Base-by-base conservation (phyloP, 23 tunicate genomes). In the Oikopleura albicans region DNA sequence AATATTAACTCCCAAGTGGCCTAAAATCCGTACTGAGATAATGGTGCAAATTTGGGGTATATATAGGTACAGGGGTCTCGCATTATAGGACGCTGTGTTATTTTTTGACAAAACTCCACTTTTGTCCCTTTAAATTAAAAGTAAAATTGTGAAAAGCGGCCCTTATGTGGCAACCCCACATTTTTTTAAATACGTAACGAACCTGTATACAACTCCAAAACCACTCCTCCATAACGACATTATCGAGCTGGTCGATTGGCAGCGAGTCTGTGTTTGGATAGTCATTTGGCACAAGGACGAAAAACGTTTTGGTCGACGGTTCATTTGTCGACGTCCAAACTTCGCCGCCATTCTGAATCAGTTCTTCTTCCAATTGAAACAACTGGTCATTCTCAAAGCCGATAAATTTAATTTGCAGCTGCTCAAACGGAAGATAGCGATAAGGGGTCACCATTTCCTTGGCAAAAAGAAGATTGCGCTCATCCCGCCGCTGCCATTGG, bases 191-290 rank as follows among this genome's bases (percentile, higher is more conserved):
- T n/a, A n/a, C n/a, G n/a, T n/a, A n/a, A n/a, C n/a, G 28, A n/a
- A 71, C 79, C 79, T 71, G 79, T 22, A 71, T 71, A 31, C 79
- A 71, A 12, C 37, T 22, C 79, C 79, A 71, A 29, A 71, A 71
- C 79, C 79, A 71, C 31, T 71, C 79, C 34, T 12, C 79, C 34
- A 71, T 29, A 71, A 71, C 79, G 4, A 71, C 31, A 34, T 71
- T 71, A 2, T 71, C 79, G 33, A 71, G 37, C 2, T 71, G 37
- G 33, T 71, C 79, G 37, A 29, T 71, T 2, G 34, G 28, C 27
- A 71, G 28, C 4, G 79, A 16, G 2, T 12, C 79, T 31, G 79
- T 34, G 28, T 71, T 71, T 71, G 79, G 79, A 2, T 12, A 2
- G 37, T 71, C 37, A 29, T 71, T 71, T 4, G 79, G 79, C 27